Percentiles rank a stretch among this genome's conserved stretches.
Evolutionary conservation across 2,113 vertebrate species (phyloP).

Genomic region (Erythrolamprus reginae): DNA sequence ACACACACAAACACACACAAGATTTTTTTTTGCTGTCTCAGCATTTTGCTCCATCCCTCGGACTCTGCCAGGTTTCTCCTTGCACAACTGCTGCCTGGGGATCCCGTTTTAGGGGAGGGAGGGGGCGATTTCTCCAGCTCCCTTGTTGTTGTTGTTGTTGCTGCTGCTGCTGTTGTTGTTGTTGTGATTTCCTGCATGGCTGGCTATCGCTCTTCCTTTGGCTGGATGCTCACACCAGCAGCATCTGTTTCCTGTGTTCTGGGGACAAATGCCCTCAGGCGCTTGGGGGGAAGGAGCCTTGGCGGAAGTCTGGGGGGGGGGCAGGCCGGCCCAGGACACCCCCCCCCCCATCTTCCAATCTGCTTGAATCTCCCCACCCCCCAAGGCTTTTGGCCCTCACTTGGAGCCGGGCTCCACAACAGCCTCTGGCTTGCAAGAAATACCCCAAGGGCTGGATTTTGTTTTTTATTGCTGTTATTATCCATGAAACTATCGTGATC

Average conservation of each 20-base stretch:
- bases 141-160: too few relatives aligned
- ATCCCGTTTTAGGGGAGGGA: background rate
- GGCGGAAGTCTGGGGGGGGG: background rate
- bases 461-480: background rate
- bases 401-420: rapidly evolving
- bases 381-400: too few relatives aligned
- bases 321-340: background rate
- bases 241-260: constrained; percentile 17
- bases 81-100: background rate
- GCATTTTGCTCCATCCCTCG: background rate
- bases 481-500: background rate
- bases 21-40: background rate
- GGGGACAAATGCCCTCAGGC: background rate
- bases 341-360: too few relatives aligned
- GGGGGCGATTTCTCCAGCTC: background rate
- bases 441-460: background rate
- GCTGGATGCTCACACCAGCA: background rate
- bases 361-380: too few relatives aligned
- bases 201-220: background rate
- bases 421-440: background rate
- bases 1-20: too few relatives aligned
- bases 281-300: background rate
- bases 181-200: constrained; percentile 11
- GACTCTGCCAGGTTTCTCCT: background rate
- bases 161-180: background rate